These are phyloP conservation scores for Ispidina lecontei DNA, from an alignment of 2,797 vertebrate species.

Conservation along the genomic window DNA sequence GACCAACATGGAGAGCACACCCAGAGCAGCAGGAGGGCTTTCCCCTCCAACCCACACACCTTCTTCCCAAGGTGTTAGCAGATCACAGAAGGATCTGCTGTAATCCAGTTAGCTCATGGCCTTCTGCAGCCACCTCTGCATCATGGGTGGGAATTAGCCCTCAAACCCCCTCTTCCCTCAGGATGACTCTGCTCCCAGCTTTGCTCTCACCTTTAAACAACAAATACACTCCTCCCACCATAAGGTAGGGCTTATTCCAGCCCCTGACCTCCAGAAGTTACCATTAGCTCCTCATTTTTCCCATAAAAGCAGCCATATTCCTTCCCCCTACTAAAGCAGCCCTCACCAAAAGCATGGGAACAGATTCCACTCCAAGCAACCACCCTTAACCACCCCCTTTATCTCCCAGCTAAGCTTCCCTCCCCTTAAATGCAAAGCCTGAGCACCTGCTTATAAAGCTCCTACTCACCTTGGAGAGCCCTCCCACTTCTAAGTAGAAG, in stretches of 20 bases:
- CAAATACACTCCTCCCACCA: background rate
- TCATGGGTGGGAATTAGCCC: background rate
- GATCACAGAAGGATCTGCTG: background rate
- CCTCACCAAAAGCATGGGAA: fast-evolving
- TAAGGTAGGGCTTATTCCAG: background rate
- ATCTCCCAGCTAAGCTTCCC: background rate
- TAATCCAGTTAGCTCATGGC: background rate
- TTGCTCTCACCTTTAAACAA: background rate
- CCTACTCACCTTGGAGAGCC: conserved; percentile 88
- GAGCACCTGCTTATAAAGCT: background rate
- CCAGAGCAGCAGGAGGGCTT: fast-evolving
- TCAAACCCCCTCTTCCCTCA: background rate
- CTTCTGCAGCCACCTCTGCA: background rate
- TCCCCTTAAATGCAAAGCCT: background rate
- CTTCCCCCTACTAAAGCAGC: background rate
- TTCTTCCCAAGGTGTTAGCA: background rate
- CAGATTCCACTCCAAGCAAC: background rate
- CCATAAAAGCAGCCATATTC: fast-evolving
- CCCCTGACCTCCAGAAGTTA: background rate
- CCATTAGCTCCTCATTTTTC: background rate
- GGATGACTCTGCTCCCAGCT: background rate
- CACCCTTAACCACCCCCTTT: background rate
- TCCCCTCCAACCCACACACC: background rate
- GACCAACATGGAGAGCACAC: background rate
- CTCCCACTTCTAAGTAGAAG: conserved; percentile 93